Conservation (phyloP, 2,888 invertebrate genomes). For the Charanyca ferruginea region DNA sequence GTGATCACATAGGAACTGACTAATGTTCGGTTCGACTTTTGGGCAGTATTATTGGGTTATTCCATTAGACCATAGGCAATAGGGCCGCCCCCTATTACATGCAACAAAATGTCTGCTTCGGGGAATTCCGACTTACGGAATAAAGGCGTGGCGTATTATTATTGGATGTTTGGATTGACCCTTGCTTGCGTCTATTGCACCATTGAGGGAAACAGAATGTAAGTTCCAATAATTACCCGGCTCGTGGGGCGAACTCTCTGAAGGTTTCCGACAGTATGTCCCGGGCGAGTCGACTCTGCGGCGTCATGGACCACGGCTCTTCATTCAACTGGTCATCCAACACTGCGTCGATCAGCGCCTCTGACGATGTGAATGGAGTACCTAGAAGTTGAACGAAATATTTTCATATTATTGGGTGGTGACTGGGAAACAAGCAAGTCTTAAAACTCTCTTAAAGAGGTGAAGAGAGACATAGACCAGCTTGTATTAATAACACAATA, state of each 20-base stretch:
- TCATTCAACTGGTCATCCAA: conserved; percentile 93
- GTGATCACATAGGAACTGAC: neutral
- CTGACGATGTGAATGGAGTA: conserved; percentile 92
- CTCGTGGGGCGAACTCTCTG: conserved; percentile 74
- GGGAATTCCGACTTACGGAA: neutral
- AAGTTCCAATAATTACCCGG: conserved; percentile 68
- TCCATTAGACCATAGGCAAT: neutral
- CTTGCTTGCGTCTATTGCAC: too few relatives aligned
- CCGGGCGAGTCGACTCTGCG: conserved; percentile 77
- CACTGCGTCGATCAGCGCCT: conserved; percentile 94
- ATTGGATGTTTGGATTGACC: too few relatives aligned
- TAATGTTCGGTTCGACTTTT: neutral
- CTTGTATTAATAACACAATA: too few relatives aligned
- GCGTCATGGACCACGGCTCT: conserved; percentile 86
- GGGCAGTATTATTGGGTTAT: neutral
- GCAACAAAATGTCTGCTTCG: neutral
- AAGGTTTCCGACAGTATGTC: conserved; percentile 83
- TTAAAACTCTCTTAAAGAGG: too few relatives aligned
- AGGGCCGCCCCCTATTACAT: neutral
- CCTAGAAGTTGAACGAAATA: conserved; percentile 83
- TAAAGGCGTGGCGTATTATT: too few relatives aligned
- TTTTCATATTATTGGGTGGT: neutral
- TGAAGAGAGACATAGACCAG: too few relatives aligned
- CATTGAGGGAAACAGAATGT: neutral
- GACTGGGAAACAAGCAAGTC: neutral